Evolutionary conservation across 2,113 vertebrate genomes (phyloP), one percentile per base, ranked within the genome.

Genomic region (Naja naja): DNA sequence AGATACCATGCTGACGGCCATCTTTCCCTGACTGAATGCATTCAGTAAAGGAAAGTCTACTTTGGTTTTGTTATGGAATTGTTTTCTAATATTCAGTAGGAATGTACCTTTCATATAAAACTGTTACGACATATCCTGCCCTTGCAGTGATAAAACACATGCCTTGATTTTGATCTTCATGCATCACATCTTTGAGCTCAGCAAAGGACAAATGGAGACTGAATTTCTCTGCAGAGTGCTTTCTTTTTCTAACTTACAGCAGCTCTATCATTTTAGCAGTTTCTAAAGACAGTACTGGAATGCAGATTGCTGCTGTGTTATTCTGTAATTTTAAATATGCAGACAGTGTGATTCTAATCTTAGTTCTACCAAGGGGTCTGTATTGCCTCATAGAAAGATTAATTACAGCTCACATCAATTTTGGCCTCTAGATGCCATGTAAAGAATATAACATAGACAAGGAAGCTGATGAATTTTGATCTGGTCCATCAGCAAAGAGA

Each of bases 391-490:
- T 94, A 92, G 96, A 96, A 97, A 97, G 97, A 97, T 97, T 98
- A 98, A 98, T 98, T 98, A 95, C 30, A 86, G 85, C 94, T 96
- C 94, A 87, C 94, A 97, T 97, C 97, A 97, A 91, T 97, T 97
- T 96, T 97, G 96, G 97, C 96, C 97, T 98, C 97, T 97, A 97
- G 96, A 96, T 97, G 97, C 97, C 97, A 96, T 96, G 95, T 97
- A 97, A 97, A 97, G 96, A 97, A 97, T 94, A 90, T 96, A 96
- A 95, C 86, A 96, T 85, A 87, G 94, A 93, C 96, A 91, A 97
- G 92, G 85, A 96, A 95, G 93, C 89, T 93, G 91, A 89, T 94
- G 95, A 97, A 97, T 98, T 97, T 96, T 55, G 11, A 98, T 97
- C 96, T 96, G 49, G 55, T 91, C 89, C 90, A 85, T 94, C 95